Evolutionary conservation across 2,797 vertebrate genomes (phyloP).

Genomic region (Harpagifer antarcticus): DNA sequence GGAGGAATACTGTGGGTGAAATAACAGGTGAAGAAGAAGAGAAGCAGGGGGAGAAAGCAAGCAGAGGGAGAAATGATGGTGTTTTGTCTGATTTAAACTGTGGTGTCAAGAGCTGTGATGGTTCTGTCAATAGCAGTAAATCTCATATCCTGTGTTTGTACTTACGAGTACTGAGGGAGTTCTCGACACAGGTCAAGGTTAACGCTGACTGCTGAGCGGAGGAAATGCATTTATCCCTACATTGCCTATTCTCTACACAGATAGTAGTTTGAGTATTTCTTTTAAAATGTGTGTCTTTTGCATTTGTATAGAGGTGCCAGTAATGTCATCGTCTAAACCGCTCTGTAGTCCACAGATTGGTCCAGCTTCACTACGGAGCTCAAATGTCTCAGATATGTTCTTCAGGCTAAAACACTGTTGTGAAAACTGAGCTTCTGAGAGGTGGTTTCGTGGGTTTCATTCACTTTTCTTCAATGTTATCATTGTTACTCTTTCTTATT

Average conservation of each 20-base stretch:
- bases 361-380: background rate
- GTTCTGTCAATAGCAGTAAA: constrained; percentile 63
- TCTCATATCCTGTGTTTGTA: constrained; percentile 47
- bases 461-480: background rate
- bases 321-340: background rate
- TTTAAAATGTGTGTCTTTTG: background rate
- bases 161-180: constrained; percentile 3
- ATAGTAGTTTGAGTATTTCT: background rate
- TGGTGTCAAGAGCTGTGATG: constrained; percentile 51
- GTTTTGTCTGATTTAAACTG: constrained; percentile 62
- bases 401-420: background rate
- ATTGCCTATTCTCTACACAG: background rate
- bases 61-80: constrained; percentile 27
- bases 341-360: background rate
- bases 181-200: constrained; percentile 36
- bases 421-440: constrained; percentile 7
- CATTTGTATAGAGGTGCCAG: background rate
- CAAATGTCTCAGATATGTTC: constrained; percentile 8
- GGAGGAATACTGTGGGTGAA: constrained; percentile 4
- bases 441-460: background rate
- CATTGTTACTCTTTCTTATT: background rate
- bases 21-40: constrained; percentile 21
- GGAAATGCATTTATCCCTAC: background rate
- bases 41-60: background rate
- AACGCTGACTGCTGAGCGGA: background rate